Evolutionary conservation across 1,140 invertebrate genomes (phyloP).

Genomic region (Panagrolaimus sp.): DNA sequence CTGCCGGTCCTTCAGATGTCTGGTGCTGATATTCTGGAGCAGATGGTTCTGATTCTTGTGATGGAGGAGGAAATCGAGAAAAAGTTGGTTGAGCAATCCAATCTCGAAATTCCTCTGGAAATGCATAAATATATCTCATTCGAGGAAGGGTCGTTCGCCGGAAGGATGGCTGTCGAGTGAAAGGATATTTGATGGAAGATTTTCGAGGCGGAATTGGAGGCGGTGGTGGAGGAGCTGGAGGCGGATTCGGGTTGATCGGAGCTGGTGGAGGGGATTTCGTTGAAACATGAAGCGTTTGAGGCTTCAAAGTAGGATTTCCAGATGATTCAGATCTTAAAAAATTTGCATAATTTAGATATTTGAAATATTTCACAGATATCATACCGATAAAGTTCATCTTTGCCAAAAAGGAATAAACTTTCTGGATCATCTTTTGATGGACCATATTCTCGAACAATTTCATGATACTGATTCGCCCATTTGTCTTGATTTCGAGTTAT

Average conservation of each 20-base stretch:
- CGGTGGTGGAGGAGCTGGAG: not conserved
- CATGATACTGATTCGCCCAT: not conserved
- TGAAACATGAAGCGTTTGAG: not conserved
- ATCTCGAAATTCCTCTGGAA: slow-evolving; percentile 16
- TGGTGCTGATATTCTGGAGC: no score
- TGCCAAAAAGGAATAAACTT: not conserved
- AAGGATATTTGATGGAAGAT: not conserved
- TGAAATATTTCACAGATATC: not conserved
- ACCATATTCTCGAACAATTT: slow-evolving; percentile 15
- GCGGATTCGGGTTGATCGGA: not conserved
- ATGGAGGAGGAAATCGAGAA: no score
- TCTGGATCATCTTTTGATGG: slow-evolving; percentile 6
- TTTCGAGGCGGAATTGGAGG: not conserved
- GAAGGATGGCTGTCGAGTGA: not conserved
- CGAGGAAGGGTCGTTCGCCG: not conserved
- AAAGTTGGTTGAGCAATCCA: not conserved
- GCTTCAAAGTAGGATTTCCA: not conserved
- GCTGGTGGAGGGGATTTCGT: not conserved
- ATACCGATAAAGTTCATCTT: slow-evolving; percentile 13
- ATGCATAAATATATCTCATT: slow-evolving; percentile 16
- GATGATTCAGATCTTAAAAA: not conserved
- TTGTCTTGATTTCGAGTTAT: not conserved
- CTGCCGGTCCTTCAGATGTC: no score
- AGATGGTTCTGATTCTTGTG: no score
- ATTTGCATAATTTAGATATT: not conserved